Evolutionary conservation across 2,113 vertebrate species (phyloP).

Genomic region (Sphaerodactylus townsendi): DNA sequence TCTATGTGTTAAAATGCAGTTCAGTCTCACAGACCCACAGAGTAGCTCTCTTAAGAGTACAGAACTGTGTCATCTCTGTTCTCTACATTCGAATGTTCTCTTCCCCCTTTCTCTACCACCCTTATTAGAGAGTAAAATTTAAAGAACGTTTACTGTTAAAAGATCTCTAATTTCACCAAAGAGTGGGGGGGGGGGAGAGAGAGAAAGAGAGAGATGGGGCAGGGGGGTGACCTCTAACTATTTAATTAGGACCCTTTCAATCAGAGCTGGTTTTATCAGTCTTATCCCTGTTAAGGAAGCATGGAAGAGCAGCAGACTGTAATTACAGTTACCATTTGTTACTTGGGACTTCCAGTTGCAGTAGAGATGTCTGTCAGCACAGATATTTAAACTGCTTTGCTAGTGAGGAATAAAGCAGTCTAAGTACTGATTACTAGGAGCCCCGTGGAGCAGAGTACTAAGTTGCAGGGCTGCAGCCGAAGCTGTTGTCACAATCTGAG

Average conservation of each 20-base stretch:
- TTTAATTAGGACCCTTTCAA: conserved; percentile 19
- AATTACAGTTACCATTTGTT: conserved; percentile 43
- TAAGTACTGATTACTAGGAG: too few relatives aligned
- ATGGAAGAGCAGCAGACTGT: not conserved
- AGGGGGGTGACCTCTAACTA: conserved; percentile 11
- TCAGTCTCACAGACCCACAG: too few relatives aligned
- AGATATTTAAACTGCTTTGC: conserved; percentile 1
- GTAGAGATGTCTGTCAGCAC: conserved; percentile 10
- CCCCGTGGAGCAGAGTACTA: too few relatives aligned
- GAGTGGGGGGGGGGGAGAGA: too few relatives aligned
- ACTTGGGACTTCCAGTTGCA: conserved; percentile 33
- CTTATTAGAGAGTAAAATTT: conserved; percentile 33
- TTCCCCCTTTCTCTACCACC: conserved; percentile 29
- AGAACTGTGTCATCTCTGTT: not conserved
- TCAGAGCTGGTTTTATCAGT: conserved; percentile 39
- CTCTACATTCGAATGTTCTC: not conserved
- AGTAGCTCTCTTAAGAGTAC: not conserved
- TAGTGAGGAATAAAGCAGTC: not conserved
- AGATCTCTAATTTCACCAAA: conserved; percentile 43
- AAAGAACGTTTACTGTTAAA: conserved; percentile 2
- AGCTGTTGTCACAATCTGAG: too few relatives aligned
- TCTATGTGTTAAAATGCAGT: too few relatives aligned
- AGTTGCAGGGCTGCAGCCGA: too few relatives aligned
- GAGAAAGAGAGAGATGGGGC: not conserved
- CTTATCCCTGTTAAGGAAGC: conserved; percentile 38